Conservation (phyloP, 2,113 vertebrate species). For the Chionis minor region DNA sequence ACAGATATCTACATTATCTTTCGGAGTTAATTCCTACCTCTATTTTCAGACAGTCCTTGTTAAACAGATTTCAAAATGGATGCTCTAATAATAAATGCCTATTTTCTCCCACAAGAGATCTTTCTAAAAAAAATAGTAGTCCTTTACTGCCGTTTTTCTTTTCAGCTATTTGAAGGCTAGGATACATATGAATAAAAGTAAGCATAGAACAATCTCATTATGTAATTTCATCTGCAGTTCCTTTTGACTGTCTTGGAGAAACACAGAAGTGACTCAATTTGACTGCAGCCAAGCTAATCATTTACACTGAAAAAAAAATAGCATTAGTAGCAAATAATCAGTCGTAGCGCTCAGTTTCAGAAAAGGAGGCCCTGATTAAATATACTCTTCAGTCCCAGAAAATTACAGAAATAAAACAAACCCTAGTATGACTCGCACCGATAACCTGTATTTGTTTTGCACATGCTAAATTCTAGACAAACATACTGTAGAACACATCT, state of each 20-base stretch:
- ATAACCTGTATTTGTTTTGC: neutral
- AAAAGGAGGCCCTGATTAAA: neutral
- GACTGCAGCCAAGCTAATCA: neutral
- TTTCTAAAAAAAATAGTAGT: neutral
- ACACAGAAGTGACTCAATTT: neutral
- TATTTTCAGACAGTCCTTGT: neutral
- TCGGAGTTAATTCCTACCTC: neutral
- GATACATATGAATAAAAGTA: neutral
- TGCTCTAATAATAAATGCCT: neutral
- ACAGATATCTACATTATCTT: neutral
- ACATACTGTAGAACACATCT: neutral
- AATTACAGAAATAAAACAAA: neutral
- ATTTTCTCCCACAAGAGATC: neutral
- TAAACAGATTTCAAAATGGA: neutral
- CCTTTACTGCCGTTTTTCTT: neutral
- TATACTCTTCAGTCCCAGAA: neutral
- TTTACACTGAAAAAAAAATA: neutral
- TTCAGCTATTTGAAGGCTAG: neutral
- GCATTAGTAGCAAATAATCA: neutral
- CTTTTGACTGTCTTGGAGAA: neutral
- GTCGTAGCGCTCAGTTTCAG: neutral
- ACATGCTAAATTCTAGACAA: neutral
- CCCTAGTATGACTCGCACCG: neutral
- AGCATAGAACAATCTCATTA: neutral
- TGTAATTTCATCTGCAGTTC: neutral